These are phyloP conservation scores for Ariopsis seemanni DNA, from an alignment of 2,113 vertebrate genomes.

Conservation along the genomic window DNA sequence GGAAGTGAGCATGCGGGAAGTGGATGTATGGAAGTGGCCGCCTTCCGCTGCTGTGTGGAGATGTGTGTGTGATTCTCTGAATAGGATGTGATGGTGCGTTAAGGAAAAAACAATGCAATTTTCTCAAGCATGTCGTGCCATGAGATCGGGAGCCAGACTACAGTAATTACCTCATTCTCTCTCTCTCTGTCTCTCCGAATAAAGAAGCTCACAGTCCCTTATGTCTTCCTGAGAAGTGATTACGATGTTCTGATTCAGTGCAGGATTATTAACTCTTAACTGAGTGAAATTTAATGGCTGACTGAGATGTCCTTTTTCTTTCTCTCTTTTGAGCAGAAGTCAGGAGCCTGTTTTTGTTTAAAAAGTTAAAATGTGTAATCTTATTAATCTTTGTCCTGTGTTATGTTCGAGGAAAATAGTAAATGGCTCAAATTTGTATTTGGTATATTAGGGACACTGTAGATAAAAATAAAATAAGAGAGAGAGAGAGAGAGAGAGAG, in stretches of 20 bases:
- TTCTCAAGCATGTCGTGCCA: slow-evolving; percentile 10
- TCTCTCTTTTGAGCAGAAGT: background rate
- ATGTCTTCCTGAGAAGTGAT: background rate
- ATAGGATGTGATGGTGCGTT: background rate
- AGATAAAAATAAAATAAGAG: too few species aligned
- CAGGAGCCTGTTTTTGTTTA: too few species aligned
- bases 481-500: too few species aligned
- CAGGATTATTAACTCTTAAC: background rate
- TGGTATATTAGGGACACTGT: too few species aligned
- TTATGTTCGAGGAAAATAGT: too few species aligned
- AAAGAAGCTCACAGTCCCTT: background rate
- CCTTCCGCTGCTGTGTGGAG: background rate
- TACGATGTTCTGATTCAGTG: background rate
- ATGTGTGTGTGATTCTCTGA: background rate
- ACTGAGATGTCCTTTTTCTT: background rate
- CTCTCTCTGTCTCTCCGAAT: slow-evolving; percentile 5
- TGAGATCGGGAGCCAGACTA: slow-evolving; percentile 2
- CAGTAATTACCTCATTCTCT: slow-evolving; percentile 11
- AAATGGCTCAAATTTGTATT: too few species aligned
- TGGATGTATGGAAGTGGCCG: background rate
- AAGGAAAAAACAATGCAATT: slow-evolving; percentile 35
- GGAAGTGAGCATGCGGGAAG: background rate
- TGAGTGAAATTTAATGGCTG: background rate
- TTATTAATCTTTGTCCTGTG: background rate
- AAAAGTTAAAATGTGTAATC: background rate